phyloP scores from a whole-genome alignment of 2,888 invertebrate genomes.

The Stenchaetothrips biformis region DNA sequence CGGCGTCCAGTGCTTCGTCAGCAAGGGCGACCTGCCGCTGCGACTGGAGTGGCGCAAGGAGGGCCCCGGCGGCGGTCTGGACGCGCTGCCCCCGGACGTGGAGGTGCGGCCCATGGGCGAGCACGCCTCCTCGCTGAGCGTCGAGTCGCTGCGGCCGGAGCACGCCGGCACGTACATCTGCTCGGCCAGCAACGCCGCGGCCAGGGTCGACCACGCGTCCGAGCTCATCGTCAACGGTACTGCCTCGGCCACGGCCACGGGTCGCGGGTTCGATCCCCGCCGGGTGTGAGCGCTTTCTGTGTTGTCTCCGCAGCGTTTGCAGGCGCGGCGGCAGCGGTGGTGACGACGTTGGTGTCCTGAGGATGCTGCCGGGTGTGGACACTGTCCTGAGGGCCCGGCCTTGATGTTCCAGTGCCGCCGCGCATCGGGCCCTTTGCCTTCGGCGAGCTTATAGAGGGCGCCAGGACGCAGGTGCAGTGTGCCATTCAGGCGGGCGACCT shows the following conservation, averaged over 20 bases:
- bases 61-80: slow-evolving; percentile 33
- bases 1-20: slow-evolving; percentile 50
- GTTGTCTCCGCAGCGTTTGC: neutral
- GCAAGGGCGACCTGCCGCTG: slow-evolving; percentile 54
- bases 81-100: slow-evolving; percentile 38
- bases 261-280: neutral
- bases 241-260: slow-evolving; percentile 28
- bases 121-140: slow-evolving; percentile 46
- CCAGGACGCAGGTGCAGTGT: slow-evolving; percentile 45
- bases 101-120: slow-evolving; percentile 39
- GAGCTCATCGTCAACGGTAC: slow-evolving; percentile 51
- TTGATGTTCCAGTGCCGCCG: slow-evolving; percentile 8
- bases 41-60: slow-evolving; percentile 52
- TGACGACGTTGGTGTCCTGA: neutral
- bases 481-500: slow-evolving; percentile 44
- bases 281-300: neutral
- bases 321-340: neutral
- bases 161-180: slow-evolving; percentile 54
- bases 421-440: slow-evolving; percentile 41
- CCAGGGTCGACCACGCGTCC: slow-evolving; percentile 48
- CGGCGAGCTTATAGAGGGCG: slow-evolving; percentile 44
- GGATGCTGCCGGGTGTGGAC: too few relatives aligned
- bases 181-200: slow-evolving; percentile 50
- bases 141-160: slow-evolving; percentile 49
- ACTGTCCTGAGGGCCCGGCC: neutral